Conservation (phyloP, 2,888 invertebrate genomes). For the Spodoptera picta region DNA sequence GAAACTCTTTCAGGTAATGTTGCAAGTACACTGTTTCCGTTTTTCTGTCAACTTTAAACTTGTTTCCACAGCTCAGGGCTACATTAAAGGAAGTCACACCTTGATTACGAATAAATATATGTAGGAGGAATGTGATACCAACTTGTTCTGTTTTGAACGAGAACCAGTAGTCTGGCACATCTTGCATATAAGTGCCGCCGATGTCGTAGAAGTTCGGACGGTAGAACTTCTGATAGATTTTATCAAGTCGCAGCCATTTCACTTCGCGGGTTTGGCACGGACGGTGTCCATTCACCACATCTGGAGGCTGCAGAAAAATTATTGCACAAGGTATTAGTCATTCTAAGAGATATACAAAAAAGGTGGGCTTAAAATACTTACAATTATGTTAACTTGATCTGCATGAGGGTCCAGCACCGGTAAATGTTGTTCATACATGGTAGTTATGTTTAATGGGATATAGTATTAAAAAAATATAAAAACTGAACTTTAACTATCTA, state of each 20-base stretch:
- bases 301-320: slow-evolving; percentile 57
- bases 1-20: slow-evolving; percentile 60
- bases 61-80: slow-evolving; percentile 65
- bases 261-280: slow-evolving; percentile 72
- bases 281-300: slow-evolving; percentile 71
- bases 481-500: too few species aligned
- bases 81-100: slow-evolving; percentile 68
- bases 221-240: slow-evolving; percentile 76
- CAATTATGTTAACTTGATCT: slow-evolving; percentile 31
- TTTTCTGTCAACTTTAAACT: slow-evolving; percentile 69
- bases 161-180: slow-evolving; percentile 78
- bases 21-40: slow-evolving; percentile 65
- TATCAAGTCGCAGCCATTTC: slow-evolving; percentile 75
- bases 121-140: slow-evolving; percentile 71
- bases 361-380: slow-evolving; percentile 10
- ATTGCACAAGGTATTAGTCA: slow-evolving; percentile 53
- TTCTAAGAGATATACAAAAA: neutral
- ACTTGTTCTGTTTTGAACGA: slow-evolving; percentile 74
- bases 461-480: neutral
- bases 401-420: slow-evolving; percentile 14
- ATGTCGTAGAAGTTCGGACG: slow-evolving; percentile 79
- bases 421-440: slow-evolving; percentile 42
- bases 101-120: slow-evolving; percentile 75
- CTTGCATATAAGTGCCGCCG: slow-evolving; percentile 77
- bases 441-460: slow-evolving; percentile 2